Percentiles rank a stretch among this genome's conserved stretches.
These are phyloP conservation scores for Dynastes hyllus DNA, from an alignment of 2,888 invertebrate species.

Conservation along the genomic window DNA sequence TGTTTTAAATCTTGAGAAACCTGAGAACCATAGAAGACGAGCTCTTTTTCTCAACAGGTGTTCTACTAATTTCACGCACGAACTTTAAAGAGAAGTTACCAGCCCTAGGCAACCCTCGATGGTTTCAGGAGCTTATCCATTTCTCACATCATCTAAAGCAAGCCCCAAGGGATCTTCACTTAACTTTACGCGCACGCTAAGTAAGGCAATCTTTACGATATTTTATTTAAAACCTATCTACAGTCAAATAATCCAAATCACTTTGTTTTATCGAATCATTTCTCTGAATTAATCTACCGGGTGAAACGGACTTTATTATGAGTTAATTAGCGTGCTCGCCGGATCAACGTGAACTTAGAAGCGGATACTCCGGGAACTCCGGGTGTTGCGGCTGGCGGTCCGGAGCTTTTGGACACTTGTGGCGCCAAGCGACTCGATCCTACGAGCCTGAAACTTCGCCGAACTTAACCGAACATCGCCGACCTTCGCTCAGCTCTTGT, in stretches of 20 bases:
- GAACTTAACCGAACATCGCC: conserved; percentile 43
- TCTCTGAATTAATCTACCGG: too few relatives aligned
- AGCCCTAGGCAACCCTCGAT: neutral
- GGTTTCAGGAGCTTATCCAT: neutral
- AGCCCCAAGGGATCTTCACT: neutral
- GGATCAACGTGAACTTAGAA: neutral
- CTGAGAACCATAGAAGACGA: too few relatives aligned
- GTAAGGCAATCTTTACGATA: neutral
- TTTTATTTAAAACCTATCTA: neutral
- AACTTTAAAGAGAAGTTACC: neutral
- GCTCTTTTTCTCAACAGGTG: neutral
- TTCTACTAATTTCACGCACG: neutral
- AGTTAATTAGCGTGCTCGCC: too few relatives aligned
- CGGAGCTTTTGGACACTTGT: conserved; percentile 55
- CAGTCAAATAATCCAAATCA: too few relatives aligned
- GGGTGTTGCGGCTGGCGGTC: conserved; percentile 25
- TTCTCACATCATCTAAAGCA: neutral
- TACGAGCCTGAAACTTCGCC: conserved; percentile 50
- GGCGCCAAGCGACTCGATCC: conserved; percentile 53
- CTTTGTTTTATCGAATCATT: too few relatives aligned
- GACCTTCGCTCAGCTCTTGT: conserved; percentile 21
- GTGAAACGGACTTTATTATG: too few relatives aligned
- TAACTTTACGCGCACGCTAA: neutral
- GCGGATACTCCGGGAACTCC: conserved; percentile 21
- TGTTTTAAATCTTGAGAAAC: too few relatives aligned